Conservation (phyloP, 2,888 invertebrate genomes). For the Campoplex nolae region DNA sequence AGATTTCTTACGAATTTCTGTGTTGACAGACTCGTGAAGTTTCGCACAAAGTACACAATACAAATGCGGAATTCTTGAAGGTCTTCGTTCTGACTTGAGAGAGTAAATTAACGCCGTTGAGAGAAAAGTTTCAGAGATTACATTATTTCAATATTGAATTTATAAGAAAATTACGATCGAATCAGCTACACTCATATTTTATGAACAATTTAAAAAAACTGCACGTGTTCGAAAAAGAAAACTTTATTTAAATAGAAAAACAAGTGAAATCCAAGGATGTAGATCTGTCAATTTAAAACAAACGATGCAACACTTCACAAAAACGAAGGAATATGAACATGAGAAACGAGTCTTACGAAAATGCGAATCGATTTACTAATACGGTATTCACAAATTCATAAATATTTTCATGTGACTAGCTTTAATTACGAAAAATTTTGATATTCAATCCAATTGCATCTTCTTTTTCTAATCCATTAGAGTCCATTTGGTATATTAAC, state of each 20-base stretch:
- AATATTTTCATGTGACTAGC: neutral
- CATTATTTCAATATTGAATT: neutral
- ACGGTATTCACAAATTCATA: neutral
- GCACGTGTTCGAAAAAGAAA: neutral
- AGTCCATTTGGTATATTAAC: neutral
- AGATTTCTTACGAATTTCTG: constrained; percentile 9
- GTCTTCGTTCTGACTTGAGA: neutral
- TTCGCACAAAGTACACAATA: constrained; percentile 2
- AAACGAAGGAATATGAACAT: neutral
- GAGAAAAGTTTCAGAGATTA: neutral
- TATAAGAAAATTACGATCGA: neutral
- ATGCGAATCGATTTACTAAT: too few species aligned
- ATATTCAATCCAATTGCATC: neutral
- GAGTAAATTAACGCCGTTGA: neutral
- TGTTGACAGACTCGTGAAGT: constrained; percentile 19
- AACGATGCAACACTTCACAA: neutral
- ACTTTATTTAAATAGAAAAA: neutral
- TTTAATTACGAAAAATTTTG: neutral
- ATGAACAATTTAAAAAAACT: neutral
- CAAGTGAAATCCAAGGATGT: neutral
- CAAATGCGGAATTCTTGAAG: neutral
- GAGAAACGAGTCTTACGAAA: neutral
- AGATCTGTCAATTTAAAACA: neutral
- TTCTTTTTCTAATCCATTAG: neutral
- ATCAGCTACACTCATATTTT: neutral